These are phyloP conservation scores for Etheostoma perlongum DNA, from an alignment of 2,797 vertebrate species.

Conservation along the genomic window DNA sequence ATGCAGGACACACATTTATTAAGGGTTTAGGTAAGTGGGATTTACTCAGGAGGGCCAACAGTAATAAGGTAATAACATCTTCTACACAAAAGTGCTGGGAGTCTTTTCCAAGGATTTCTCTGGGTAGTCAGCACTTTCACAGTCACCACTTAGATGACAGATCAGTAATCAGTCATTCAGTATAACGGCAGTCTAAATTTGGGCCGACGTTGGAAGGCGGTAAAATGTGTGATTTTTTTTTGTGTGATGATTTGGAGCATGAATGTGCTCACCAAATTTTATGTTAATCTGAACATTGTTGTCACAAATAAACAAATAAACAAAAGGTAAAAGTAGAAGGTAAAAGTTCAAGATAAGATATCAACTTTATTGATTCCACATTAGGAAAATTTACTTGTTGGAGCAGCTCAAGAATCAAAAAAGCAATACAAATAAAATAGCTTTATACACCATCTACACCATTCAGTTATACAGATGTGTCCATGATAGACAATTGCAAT, in stretches of 20 bases:
- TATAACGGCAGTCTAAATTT: not conserved
- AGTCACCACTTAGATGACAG: not conserved
- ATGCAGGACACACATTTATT: conserved; percentile 1
- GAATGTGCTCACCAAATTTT: not conserved
- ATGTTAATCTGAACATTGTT: not conserved
- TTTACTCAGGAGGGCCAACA: conserved; percentile 1
- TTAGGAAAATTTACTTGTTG: too few species aligned
- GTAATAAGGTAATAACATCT: not conserved
- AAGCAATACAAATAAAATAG: too few species aligned
- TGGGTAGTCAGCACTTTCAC: not conserved
- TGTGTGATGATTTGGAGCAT: not conserved
- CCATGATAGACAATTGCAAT: too few species aligned
- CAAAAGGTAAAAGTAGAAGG: not conserved
- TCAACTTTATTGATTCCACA: too few species aligned
- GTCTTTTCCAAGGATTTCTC: not conserved
- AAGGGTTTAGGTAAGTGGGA: conserved; percentile 17
- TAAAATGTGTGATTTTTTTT: not conserved
- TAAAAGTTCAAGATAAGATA: too few species aligned
- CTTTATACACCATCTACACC: too few species aligned
- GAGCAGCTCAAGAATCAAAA: too few species aligned
- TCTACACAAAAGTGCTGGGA: not conserved
- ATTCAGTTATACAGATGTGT: too few species aligned
- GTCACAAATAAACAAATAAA: not conserved
- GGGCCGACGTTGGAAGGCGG: not conserved
- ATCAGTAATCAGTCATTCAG: not conserved